Conservation (phyloP, 2,113 vertebrate genomes). For the Glaucomys volans region DNA sequence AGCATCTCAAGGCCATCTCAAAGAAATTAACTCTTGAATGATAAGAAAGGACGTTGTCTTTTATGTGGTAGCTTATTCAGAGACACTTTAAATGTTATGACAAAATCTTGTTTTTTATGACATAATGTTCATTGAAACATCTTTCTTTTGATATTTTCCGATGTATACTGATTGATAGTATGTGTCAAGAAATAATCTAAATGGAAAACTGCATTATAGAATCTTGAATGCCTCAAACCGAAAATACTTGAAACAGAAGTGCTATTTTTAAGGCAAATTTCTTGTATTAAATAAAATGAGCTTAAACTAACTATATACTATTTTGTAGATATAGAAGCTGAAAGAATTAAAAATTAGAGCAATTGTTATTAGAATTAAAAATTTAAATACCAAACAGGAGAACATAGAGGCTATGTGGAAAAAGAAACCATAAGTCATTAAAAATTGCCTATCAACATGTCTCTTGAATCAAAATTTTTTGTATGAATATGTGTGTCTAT, state of each 20-base stretch:
- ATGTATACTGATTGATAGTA: neutral
- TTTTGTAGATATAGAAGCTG: neutral
- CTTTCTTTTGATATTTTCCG: neutral
- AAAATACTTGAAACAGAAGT: neutral
- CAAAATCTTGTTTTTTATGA: neutral
- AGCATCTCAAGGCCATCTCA: neutral
- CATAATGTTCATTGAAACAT: neutral
- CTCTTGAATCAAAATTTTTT: neutral
- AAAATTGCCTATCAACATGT: neutral
- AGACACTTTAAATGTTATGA: neutral
- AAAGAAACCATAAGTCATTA: neutral
- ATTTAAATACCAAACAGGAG: constrained; percentile 23
- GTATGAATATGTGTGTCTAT: neutral
- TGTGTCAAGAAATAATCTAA: constrained; percentile 23
- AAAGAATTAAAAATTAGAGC: neutral
- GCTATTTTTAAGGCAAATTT: neutral
- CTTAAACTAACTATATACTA: neutral
- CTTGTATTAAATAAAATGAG: neutral
- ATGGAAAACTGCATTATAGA: neutral
- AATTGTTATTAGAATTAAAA: neutral
- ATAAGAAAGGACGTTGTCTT: neutral
- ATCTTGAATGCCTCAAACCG: neutral
- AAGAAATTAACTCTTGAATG: neutral
- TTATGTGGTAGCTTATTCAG: neutral
- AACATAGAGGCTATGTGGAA: constrained; percentile 1